Evolutionary conservation across 2,113 vertebrate genomes (phyloP), one percentile per base, ranked within the genome.

Genomic region (Pristiophorus japonicus): DNA sequence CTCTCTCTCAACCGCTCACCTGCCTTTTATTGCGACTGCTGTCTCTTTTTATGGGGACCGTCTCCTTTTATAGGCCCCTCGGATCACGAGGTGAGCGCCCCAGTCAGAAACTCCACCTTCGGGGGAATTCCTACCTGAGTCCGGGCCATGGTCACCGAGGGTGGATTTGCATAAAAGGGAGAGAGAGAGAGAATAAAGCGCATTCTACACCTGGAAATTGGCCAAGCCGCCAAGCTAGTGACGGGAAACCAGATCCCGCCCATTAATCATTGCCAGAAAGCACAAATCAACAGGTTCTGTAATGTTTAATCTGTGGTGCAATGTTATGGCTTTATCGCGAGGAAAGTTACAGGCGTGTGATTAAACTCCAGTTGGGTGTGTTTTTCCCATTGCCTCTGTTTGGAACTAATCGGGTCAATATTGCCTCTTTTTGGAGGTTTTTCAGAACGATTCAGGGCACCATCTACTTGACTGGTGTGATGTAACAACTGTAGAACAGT

Each of bases 241-340:
- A 34, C 88, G 88, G 88, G 88, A 92, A 92, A 92, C n/a, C 59
- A 92, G n/a, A 38, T 65, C 88, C 34, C 88, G 22, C 87, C 88
- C 88, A 92, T 92, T 92, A 92, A 92, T 92, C 88, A 92, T 92
- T 65, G 88, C 59, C 88, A 92, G 88, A 63, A 38, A 22, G 5
- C 18, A 42, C 88, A 7, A 63, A 38, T 62, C 55, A 38, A 63
- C 88, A 92, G 59, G n/a, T 92, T 92, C n/a, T 92, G 88, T 22
- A 92, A 92, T 62, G 34, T 63, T 63, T 5, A 20, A 92, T 30
- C 34, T 59, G 18, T n/a, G 47, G 47, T 34, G 30, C 62, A 90
- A 38, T 63, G 65, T n/a, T 20, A 8, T 18, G 59, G 59, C 87
- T 63, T 38, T 63, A 22, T 63, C 30, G 18, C 14, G 6, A 16